Evolutionary conservation across 1,140 invertebrate species (phyloP), one percentile per base, ranked within the genome.

Genomic region (Zaprionus kolodkinae): DNA sequence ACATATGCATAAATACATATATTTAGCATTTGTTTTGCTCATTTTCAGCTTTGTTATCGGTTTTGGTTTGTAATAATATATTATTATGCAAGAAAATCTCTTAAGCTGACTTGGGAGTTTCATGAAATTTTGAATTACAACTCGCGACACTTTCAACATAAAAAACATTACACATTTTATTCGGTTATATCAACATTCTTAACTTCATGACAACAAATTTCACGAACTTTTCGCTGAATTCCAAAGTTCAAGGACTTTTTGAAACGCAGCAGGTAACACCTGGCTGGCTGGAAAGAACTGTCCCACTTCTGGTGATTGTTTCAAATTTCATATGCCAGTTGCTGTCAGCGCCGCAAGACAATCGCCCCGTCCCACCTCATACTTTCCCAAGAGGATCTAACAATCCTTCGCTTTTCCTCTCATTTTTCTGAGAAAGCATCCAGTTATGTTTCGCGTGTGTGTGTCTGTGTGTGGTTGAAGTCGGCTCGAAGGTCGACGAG

Each of bases 201-300:
- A 27, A 50, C 40, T 38, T 36, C 40, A 59, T 67, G 67, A 15
- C 33, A 81, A 54, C 40, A 67, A 67, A 36, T 38, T 61, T 59
- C 64, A 67, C 30, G 72, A 72, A 30, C 57, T 70, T 59, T 45
- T 15, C 40, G 45, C 25, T 15, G 59, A 72, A 72, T 67, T 57
- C 48, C 13, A 82, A 78, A 72, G 75, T 81, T 83, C 75, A 82
- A 68, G 79, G 79, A 45, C 62, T 62, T 43, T 15, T n/a, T 21
- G 27, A 38, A 38, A 21, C 45, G 12, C 55, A 48, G 17, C 27
- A 45, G 50, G 40, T 63, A 61, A 30, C 35, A 30, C 35, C 59
- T 52, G 54, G 7, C 33, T 30, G 27, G 75, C 59, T 30, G 27
- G 13, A n/a, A 33, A 54, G 45, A 54, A 40, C 30, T 59, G 45